Conservation (phyloP, 35 echinoderm and acorn worm species). For the Patiria miniata region DNA sequence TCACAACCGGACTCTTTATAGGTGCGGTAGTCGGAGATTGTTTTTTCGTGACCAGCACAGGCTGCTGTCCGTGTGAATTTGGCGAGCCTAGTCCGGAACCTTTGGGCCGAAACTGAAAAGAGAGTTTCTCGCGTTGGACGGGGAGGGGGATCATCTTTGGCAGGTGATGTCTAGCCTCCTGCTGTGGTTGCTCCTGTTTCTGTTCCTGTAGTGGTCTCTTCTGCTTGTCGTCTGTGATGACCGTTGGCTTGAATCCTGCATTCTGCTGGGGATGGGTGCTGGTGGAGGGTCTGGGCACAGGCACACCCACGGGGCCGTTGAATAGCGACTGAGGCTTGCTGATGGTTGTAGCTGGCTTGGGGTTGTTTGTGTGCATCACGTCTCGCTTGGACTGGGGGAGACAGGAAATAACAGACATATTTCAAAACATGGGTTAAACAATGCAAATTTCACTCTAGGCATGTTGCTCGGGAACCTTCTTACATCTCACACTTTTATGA, state of each 20-base stretch:
- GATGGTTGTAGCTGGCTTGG: slow-evolving; percentile 38
- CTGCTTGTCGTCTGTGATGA: slow-evolving; percentile 33
- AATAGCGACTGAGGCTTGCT: slow-evolving; percentile 47
- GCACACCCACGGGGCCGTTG: slow-evolving; percentile 48
- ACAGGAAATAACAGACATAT: no score
- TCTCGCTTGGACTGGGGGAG: background rate
- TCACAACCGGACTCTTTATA: background rate
- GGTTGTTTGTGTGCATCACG: slow-evolving; percentile 18
- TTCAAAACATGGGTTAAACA: no score
- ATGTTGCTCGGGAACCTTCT: no score
- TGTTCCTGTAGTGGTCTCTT: slow-evolving; percentile 23
- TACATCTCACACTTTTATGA: no score
- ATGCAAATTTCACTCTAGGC: no score
- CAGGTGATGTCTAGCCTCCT: slow-evolving; percentile 39
- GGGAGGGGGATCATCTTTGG: slow-evolving; percentile 47
- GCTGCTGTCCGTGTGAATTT: background rate
- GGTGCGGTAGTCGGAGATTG: background rate
- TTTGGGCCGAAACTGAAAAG: slow-evolving; percentile 63
- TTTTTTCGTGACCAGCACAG: background rate
- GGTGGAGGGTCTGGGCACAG: slow-evolving; percentile 22
- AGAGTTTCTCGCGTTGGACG: slow-evolving; percentile 54
- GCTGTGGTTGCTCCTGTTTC: slow-evolving; percentile 19
- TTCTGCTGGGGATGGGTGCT: background rate
- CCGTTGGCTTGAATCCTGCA: slow-evolving; percentile 35
- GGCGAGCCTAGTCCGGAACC: slow-evolving; percentile 9